These are phyloP conservation scores for Aleiodes sp. DNA, from an alignment of 1,140 invertebrate genomes.

Conservation along the genomic window DNA sequence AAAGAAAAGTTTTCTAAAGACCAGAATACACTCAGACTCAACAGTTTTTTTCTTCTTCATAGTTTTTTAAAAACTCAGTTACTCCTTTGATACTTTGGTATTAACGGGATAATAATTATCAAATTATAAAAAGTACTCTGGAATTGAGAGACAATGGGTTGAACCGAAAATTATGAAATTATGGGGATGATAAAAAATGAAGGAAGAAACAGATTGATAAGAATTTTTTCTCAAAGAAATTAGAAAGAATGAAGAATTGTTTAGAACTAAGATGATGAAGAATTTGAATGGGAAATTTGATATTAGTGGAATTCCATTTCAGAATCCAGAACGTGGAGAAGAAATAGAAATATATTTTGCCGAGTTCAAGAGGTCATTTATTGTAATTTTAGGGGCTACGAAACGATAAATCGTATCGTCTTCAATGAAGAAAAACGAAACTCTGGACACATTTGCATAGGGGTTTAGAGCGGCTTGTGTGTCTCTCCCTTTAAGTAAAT, in stretches of 20 bases:
- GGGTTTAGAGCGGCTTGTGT: not conserved
- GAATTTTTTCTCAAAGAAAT: not conserved
- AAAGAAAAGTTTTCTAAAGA: conserved; percentile 38
- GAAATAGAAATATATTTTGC: too few species aligned
- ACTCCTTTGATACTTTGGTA: conserved; percentile 29
- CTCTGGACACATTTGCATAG: conserved; percentile 13
- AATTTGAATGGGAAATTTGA: not conserved
- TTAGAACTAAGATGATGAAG: not conserved
- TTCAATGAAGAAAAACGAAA: conserved; percentile 20
- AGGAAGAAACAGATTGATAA: too few species aligned
- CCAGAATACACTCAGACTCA: too few species aligned
- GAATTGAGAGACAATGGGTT: too few species aligned
- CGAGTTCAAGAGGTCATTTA: not conserved
- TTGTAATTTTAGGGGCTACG: not conserved
- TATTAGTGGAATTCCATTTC: too few species aligned
- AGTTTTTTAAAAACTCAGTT: too few species aligned
- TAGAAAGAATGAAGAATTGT: too few species aligned
- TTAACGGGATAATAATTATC: conserved; percentile 19
- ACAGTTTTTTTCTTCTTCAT: too few species aligned
- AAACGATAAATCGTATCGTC: conserved; percentile 29
- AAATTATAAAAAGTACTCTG: conserved; percentile 31
- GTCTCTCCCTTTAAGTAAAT: not conserved
- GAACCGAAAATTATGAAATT: too few species aligned
- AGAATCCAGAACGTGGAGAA: too few species aligned
- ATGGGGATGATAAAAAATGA: too few species aligned